These are phyloP conservation scores for Thysanoteuthis rhombus DNA, from an alignment of 2,888 invertebrate genomes.

Conservation along the genomic window DNA sequence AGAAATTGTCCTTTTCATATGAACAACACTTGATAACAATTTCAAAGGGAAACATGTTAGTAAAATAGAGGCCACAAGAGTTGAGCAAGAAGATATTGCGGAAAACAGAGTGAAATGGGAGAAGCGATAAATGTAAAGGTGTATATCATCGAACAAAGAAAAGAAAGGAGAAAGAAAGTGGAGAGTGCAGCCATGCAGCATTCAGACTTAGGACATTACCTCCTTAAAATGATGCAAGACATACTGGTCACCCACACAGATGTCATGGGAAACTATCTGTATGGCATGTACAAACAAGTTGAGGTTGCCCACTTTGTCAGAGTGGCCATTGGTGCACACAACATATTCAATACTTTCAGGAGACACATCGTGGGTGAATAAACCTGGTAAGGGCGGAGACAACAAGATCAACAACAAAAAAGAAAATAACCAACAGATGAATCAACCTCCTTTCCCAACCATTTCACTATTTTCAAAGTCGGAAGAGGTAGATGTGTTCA, in stretches of 20 bases:
- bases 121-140: neutral
- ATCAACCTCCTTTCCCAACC: neutral
- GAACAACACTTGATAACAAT: neutral
- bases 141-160: neutral
- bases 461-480: neutral
- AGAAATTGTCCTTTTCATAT: neutral
- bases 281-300: constrained; percentile 85
- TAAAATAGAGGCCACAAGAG: neutral
- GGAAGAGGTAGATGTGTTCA: too few species aligned
- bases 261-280: constrained; percentile 83
- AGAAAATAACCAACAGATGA: neutral
- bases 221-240: constrained; percentile 77
- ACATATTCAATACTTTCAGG: constrained; percentile 61
- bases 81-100: neutral
- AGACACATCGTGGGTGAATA: constrained; percentile 45
- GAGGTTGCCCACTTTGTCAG: constrained; percentile 93
- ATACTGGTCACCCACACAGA: constrained; percentile 79
- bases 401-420: neutral
- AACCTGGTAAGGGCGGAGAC: constrained; percentile 42
- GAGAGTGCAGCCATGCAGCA: neutral
- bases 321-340: constrained; percentile 89
- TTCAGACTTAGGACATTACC: constrained; percentile 48
- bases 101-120: neutral
- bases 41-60: neutral
- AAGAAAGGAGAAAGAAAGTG: neutral